Evolutionary conservation across 2,888 invertebrate genomes (phyloP).

Genomic region (Pterostichus madidus): DNA sequence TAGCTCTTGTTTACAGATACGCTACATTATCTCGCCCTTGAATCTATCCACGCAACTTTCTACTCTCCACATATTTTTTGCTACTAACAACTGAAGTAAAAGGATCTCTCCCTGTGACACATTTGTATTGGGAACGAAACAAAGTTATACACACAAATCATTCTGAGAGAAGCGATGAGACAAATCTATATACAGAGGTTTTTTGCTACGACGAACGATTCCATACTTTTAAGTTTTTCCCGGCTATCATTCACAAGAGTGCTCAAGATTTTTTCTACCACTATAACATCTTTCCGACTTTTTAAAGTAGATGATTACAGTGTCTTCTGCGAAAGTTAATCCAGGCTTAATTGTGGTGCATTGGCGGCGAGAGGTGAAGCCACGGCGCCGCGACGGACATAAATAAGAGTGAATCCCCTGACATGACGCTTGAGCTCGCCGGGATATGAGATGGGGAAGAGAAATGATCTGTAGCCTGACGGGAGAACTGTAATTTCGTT

Average conservation of each 20-base stretch:
- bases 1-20: slow-evolving; percentile 44
- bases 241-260: slow-evolving; percentile 14
- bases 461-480: slow-evolving; percentile 62
- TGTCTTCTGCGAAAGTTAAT: slow-evolving; percentile 38
- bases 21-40: not conserved
- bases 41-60: too few species aligned
- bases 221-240: slow-evolving; percentile 27
- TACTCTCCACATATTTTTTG: too few species aligned
- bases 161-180: not conserved
- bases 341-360: slow-evolving; percentile 62
- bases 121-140: too few species aligned
- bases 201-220: slow-evolving; percentile 6
- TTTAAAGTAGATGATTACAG: slow-evolving; percentile 24
- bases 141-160: slow-evolving; percentile 28
- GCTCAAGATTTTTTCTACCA: not conserved
- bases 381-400: slow-evolving; percentile 2
- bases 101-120: too few species aligned
- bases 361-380: slow-evolving; percentile 16
- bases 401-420: slow-evolving; percentile 53
- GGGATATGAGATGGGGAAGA: slow-evolving; percentile 52
- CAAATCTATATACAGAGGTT: slow-evolving; percentile 20
- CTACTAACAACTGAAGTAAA: too few species aligned
- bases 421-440: slow-evolving; percentile 30
- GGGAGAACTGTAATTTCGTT: slow-evolving; percentile 63
- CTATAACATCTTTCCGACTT: slow-evolving; percentile 13